phyloP scores from a whole-genome alignment of 2,888 invertebrate genomes.

The Brassicogethes aeneus region DNA sequence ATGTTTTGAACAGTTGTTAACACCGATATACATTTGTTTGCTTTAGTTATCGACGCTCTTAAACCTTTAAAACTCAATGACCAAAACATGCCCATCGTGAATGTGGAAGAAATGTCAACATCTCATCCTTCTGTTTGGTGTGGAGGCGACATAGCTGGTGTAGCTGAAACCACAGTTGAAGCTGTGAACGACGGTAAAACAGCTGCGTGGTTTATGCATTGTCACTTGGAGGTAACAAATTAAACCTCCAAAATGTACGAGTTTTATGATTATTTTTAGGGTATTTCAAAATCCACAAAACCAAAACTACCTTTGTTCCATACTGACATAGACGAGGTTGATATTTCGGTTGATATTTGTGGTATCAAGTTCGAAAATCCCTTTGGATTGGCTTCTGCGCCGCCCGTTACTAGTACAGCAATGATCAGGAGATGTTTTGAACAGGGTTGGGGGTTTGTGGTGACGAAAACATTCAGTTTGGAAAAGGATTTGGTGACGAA shows the following conservation, averaged over 20 bases:
- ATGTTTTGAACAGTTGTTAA: slow-evolving; percentile 19
- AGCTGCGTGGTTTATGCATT: slow-evolving; percentile 93
- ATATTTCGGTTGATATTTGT: slow-evolving; percentile 87
- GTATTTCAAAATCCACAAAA: slow-evolving; percentile 50
- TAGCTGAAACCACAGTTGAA: slow-evolving; percentile 96
- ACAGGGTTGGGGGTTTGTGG: slow-evolving; percentile 95
- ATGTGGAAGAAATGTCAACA: slow-evolving; percentile 69
- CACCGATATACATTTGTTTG: slow-evolving; percentile 12
- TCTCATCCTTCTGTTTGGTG: slow-evolving; percentile 75
- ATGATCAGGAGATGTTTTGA: slow-evolving; percentile 95
- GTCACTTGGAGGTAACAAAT: slow-evolving; percentile 47
- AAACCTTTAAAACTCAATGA: slow-evolving; percentile 66
- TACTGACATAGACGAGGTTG: slow-evolving; percentile 88
- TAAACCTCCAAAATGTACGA: not conserved
- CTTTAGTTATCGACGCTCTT: slow-evolving; percentile 64
- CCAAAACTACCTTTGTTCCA: slow-evolving; percentile 85
- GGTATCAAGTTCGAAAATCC: slow-evolving; percentile 93
- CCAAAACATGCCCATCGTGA: slow-evolving; percentile 73
- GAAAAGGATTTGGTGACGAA: slow-evolving; percentile 96
- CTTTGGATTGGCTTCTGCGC: slow-evolving; percentile 94
- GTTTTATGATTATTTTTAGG: slow-evolving; percentile 38
- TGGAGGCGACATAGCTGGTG: slow-evolving; percentile 91
- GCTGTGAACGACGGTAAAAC: slow-evolving; percentile 98
- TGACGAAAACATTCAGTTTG: slow-evolving; percentile 93
- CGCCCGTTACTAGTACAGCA: slow-evolving; percentile 86